Conservation (phyloP, 2,113 vertebrate species). For the Castor canadensis region DNA sequence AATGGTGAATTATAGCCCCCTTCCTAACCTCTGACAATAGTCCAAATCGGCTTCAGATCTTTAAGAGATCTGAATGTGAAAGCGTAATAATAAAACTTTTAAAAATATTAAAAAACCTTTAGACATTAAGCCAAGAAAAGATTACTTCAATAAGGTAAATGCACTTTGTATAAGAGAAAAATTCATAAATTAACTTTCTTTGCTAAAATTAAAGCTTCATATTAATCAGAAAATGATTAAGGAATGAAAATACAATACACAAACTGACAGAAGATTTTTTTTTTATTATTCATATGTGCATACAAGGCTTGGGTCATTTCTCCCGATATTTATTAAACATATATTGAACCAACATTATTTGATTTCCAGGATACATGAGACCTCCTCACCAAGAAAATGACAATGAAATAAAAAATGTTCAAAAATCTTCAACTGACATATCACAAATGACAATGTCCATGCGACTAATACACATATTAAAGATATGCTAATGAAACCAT, state of each 20-base stretch:
- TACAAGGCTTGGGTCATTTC: too few species aligned
- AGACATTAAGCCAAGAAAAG: neutral
- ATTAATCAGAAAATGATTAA: neutral
- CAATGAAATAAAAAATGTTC: neutral
- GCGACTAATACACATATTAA: neutral
- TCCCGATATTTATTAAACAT: neutral
- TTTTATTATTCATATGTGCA: too few species aligned
- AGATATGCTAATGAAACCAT: neutral
- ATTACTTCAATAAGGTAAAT: neutral
- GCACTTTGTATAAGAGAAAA: neutral
- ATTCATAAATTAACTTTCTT: neutral
- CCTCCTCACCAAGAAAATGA: neutral
- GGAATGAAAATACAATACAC: neutral
- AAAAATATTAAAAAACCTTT: neutral
- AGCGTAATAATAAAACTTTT: neutral
- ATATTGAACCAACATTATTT: neutral
- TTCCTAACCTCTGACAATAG: neutral
- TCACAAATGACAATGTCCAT: neutral
- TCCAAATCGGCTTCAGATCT: neutral
- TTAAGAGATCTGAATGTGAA: neutral
- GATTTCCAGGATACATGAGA: neutral
- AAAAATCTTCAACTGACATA: neutral
- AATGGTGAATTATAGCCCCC: neutral
- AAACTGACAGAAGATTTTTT: neutral
- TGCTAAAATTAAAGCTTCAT: neutral